These are phyloP conservation scores for Danio kyathit DNA, from an alignment of 2,797 vertebrate species.

Conservation along the genomic window DNA sequence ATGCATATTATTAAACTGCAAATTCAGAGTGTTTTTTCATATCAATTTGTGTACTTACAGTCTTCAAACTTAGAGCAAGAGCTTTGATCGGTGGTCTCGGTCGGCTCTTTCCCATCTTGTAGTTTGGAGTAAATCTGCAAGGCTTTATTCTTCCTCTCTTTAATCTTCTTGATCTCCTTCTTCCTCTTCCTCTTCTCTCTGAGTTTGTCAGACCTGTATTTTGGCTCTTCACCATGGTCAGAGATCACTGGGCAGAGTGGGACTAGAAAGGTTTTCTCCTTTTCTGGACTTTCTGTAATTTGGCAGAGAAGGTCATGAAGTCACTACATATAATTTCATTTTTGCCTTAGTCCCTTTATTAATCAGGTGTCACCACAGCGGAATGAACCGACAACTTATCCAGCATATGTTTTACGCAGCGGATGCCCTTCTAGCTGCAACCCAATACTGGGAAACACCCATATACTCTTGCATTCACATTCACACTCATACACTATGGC, in stretches of 20 bases:
- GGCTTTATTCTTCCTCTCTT: conserved; percentile 71
- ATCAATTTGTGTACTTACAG: conserved; percentile 69
- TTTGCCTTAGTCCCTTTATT: too few species aligned
- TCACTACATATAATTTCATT: too few species aligned
- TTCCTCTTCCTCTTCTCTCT: conserved; percentile 51
- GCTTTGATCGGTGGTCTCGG: conserved; percentile 41
- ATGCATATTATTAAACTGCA: background rate
- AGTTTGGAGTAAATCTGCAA: conserved; percentile 76
- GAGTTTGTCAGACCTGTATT: conserved; percentile 22
- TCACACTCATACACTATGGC: too few species aligned
- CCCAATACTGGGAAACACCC: too few species aligned
- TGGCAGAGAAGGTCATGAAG: too few species aligned
- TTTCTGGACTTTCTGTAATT: conserved; percentile 19
- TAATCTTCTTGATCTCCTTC: conserved; percentile 55
- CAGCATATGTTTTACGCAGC: too few species aligned
- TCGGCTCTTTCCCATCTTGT: conserved; percentile 58
- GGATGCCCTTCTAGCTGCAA: too few species aligned
- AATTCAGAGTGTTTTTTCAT: background rate
- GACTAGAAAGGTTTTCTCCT: conserved; percentile 17
- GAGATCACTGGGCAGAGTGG: background rate
- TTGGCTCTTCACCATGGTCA: conserved; percentile 18
- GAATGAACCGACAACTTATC: too few species aligned
- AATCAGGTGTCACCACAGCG: too few species aligned
- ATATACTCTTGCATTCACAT: too few species aligned
- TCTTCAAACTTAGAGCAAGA: conserved; percentile 74